Conservation (phyloP, 2,113 vertebrate species). For the Chamaea fasciata region DNA sequence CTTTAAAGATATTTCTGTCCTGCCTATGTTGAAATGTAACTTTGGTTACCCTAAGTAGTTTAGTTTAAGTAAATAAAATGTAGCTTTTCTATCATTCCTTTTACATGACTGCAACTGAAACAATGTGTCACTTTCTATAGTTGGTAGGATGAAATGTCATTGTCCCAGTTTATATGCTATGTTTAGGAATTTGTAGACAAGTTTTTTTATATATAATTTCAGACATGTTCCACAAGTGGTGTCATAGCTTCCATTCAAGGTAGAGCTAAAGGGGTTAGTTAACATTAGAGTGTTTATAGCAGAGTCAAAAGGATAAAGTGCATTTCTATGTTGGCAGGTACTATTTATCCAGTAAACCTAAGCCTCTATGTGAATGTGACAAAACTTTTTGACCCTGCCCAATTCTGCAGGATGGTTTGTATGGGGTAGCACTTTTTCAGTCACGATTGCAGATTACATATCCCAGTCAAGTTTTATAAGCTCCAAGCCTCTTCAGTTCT, state of each 20-base stretch:
- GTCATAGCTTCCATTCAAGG: neutral
- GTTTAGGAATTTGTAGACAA: neutral
- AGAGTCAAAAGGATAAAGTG: neutral
- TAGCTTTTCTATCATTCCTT: neutral
- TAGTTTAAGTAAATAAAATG: neutral
- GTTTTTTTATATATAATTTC: neutral
- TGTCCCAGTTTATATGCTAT: neutral
- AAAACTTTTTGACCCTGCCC: neutral
- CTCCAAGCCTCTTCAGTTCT: neutral
- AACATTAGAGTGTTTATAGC: neutral
- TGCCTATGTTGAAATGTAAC: neutral
- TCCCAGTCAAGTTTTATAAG: neutral
- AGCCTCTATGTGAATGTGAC: neutral
- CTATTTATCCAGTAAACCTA: neutral
- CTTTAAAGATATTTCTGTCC: neutral
- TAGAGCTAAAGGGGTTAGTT: neutral
- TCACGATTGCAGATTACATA: rapidly evolving
- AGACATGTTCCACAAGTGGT: neutral
- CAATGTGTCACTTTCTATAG: neutral
- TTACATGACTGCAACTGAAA: neutral
- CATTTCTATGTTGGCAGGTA: neutral
- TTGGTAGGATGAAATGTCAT: neutral
- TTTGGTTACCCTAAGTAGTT: neutral
- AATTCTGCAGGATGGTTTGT: neutral
- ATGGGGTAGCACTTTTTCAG: neutral